These are phyloP conservation scores for Macrosteles quadrilineatus DNA, from an alignment of 1,140 invertebrate species.

Conservation along the genomic window DNA sequence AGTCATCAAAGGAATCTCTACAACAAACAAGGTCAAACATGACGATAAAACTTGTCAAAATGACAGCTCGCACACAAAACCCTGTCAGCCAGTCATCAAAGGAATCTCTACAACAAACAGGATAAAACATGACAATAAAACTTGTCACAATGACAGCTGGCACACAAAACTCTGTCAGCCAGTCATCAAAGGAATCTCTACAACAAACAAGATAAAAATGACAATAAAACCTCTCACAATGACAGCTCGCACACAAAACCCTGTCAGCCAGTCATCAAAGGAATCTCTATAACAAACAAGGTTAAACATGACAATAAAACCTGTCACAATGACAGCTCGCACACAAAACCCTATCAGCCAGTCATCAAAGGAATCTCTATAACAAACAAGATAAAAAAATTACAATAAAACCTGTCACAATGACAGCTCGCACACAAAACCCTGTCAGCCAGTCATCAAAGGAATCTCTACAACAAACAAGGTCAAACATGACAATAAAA, in stretches of 20 bases:
- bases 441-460: neutral
- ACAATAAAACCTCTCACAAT: neutral
- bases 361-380: too few relatives aligned
- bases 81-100: neutral
- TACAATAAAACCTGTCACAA: neutral
- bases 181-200: neutral
- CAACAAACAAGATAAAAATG: neutral
- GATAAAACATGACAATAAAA: too few relatives aligned
- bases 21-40: neutral
- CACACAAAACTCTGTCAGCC: too few relatives aligned
- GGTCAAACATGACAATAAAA: too few relatives aligned
- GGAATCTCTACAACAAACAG: neutral
- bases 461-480: neutral
- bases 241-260: neutral
- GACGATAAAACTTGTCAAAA: neutral
- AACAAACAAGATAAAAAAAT: too few relatives aligned
- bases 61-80: neutral
- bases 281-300: neutral
- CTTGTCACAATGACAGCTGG: neutral
- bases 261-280: neutral
- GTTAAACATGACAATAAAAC: too few relatives aligned
- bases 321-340: too few relatives aligned
- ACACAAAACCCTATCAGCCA: too few relatives aligned
- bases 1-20: neutral
- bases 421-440: neutral